Percentiles rank a stretch among this genome's conserved stretches.
Evolutionary conservation across 2,113 vertebrate species (phyloP).

Genomic region (rabbit (Oryctolagus cuniculus)): DNA sequence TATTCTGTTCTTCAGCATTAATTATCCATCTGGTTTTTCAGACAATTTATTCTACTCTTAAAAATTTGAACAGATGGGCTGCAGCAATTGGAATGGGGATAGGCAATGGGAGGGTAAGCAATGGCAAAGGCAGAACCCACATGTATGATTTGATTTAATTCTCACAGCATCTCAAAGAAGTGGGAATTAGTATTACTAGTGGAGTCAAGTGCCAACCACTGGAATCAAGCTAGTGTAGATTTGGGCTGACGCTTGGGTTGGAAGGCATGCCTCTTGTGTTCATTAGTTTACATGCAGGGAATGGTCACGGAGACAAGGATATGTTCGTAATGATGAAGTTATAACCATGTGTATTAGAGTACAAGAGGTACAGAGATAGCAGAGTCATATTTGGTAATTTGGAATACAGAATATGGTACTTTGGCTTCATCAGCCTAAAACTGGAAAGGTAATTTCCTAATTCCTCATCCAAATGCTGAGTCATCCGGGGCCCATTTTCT

Average conservation of each 20-base stretch:
- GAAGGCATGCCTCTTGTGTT: neutral
- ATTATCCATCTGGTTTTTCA: constrained; percentile 69
- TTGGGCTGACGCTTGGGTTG: neutral
- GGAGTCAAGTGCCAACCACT: neutral
- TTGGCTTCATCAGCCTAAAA: neutral
- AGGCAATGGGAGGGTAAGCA: constrained; percentile 6
- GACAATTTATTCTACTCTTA: constrained; percentile 38
- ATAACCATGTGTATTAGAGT: neutral
- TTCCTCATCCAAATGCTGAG: neutral
- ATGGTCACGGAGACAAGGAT: neutral
- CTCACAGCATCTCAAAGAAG: neutral
- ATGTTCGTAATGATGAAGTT: neutral
- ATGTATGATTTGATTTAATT: neutral
- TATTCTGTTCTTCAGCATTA: constrained; percentile 50
- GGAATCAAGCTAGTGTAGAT: neutral
- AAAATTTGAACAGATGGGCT: constrained; percentile 70
- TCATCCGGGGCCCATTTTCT: rapidly evolving
- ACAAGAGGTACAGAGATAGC: neutral
- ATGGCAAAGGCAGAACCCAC: neutral
- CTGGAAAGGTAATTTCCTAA: neutral
- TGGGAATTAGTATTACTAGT: neutral
- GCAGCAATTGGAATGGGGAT: neutral
- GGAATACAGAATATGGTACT: neutral
- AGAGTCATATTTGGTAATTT: neutral
- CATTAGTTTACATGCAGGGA: neutral